Base-by-base conservation (phyloP, 2,113 vertebrate species). In the Chaetodon auriga region DNA sequence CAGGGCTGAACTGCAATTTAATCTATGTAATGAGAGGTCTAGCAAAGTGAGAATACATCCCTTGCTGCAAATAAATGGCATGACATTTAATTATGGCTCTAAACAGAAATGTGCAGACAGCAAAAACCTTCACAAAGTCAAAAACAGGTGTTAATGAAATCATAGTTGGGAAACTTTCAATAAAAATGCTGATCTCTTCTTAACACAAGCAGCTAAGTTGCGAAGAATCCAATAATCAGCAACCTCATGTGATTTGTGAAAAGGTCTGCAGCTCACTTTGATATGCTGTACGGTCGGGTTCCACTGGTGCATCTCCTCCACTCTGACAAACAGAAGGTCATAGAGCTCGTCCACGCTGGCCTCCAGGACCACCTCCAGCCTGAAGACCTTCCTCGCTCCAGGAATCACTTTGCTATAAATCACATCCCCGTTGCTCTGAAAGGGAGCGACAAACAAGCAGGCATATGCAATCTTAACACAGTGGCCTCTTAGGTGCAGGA, bases 251-350 rank as follows among this genome's bases (percentile, higher is more conserved):
- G 6, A 14, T 2, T n/a, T 43, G 53, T 46, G 18, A 58, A 78
- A 43, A 84, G 30, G 36, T 36, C 11, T 61, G 57, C 7, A 6
- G 25, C 86, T 77, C 83, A 96, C 96, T 89, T 94, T 92, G 60
- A 97, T 92, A 0, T 14, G 81, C 30, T 93, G 90, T 64, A 97
- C 85, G 80, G 78, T 90, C 0, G 96, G 96, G 88, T 97, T 97
- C 97, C 97, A 96, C 54, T 45, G 51, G 63, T 95, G 94, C 94
- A 96, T 96, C 53, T 96, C 93, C 77, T 97, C 95, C 2, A 96
- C 83, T 61, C 87, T 87, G 70, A 95, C 89, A 19, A 96, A 96
- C 54, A 97, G 86, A 21, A 96, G 82, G 12, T 48, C 82, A 1
- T 96, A 94, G 11, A 97, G 89, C 38, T 85, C 83, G 0, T 94